A percentile compares a stretch with the other conserved stretches of the same genome.
Conservation (phyloP, 2,113 vertebrate genomes). For the Ophiodon elongatus region DNA sequence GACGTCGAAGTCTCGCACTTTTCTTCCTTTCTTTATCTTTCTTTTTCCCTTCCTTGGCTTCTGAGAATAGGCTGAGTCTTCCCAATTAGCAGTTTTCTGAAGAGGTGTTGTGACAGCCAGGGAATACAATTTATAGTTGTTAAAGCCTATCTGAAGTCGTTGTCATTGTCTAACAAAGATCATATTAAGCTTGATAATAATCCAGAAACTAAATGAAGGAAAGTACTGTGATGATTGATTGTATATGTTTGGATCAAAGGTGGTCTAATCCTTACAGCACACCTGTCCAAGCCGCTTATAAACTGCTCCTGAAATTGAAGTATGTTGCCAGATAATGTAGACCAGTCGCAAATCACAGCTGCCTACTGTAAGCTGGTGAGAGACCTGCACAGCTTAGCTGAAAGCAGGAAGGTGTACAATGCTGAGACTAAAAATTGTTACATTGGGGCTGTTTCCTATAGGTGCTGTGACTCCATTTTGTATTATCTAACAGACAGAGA, state of each 20-base stretch:
- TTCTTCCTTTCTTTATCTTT: conserved; percentile 57
- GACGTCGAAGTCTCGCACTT: conserved; percentile 66
- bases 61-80: conserved; percentile 68
- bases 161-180: conserved; percentile 50
- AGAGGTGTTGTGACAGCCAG: conserved; percentile 74
- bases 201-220: conserved; percentile 41
- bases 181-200: conserved; percentile 62
- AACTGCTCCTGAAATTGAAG: conserved; percentile 46
- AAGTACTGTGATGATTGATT: conserved; percentile 59
- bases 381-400: conserved; percentile 56
- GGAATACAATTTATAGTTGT: conserved; percentile 77
- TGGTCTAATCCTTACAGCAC: conserved; percentile 61
- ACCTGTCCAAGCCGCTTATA: conserved; percentile 70
- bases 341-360: conserved; percentile 57
- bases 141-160: conserved; percentile 62
- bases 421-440: conserved; percentile 27
- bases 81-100: conserved; percentile 81
- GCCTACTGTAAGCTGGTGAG: conserved; percentile 53
- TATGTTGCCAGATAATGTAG: conserved; percentile 59
- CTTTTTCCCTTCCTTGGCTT: conserved; percentile 45
- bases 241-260: conserved; percentile 58
- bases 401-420: conserved; percentile 43
- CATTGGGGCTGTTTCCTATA: conserved; percentile 43
- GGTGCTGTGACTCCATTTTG: conserved; percentile 34
- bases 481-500: conserved; percentile 36